These are phyloP conservation scores for Yponomeuta evonymella DNA, from an alignment of 2,888 invertebrate genomes.

Conservation along the genomic window DNA sequence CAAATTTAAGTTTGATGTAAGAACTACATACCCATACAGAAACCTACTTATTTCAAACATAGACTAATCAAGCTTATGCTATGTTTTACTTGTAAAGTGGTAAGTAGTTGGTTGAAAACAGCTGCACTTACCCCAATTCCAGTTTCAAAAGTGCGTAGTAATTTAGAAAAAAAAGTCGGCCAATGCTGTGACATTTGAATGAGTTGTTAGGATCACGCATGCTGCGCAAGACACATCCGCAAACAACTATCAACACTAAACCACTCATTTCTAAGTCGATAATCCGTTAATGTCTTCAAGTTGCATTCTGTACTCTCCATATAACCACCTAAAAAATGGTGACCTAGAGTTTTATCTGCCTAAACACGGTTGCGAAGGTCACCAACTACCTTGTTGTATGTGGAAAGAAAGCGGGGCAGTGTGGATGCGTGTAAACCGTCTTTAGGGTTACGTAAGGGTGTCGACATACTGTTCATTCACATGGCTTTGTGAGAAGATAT, in stretches of 20 bases:
- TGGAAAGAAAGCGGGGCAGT: background rate
- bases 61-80: too few species aligned
- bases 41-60: too few species aligned
- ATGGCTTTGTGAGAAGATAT: background rate
- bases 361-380: background rate
- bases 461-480: background rate
- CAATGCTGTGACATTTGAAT: background rate
- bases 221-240: background rate
- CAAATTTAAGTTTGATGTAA: too few species aligned
- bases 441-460: background rate
- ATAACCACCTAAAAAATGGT: background rate
- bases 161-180: background rate
- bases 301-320: background rate
- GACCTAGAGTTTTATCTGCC: background rate
- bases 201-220: background rate
- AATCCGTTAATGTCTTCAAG: background rate
- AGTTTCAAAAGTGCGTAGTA: background rate
- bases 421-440: background rate
- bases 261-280: background rate
- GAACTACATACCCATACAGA: too few species aligned
- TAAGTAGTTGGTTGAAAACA: background rate
- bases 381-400: background rate
- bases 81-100: too few species aligned
- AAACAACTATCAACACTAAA: background rate
- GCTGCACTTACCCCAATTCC: background rate